phyloP scores from a whole-genome alignment of 30 jellyfish, hydroid and myxozoan species.

The Hydra vulgaris region DNA sequence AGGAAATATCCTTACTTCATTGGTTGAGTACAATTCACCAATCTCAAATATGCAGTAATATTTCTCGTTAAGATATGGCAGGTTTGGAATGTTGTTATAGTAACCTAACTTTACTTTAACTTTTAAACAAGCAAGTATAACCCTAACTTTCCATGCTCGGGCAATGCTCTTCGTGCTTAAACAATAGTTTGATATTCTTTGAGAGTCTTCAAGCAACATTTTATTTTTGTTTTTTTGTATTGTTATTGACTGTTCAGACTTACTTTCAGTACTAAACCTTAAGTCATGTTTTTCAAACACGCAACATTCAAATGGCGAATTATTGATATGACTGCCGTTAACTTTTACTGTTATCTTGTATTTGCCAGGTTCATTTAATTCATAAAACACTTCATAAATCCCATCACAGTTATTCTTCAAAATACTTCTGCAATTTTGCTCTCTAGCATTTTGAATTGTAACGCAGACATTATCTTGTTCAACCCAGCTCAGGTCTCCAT shows the following conservation, averaged over 20 bases:
- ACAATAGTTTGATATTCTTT: slow-evolving; percentile 10
- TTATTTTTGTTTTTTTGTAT: slow-evolving; percentile 16
- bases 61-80: slow-evolving; percentile 18
- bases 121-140: slow-evolving; percentile 15
- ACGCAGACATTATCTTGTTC: slow-evolving; percentile 30
- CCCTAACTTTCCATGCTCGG: slow-evolving; percentile 29
- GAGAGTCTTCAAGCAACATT: slow-evolving; percentile 15
- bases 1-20: neutral
- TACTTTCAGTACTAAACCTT: neutral
- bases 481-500: slow-evolving; percentile 30
- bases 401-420: slow-evolving; percentile 23
- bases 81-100: neutral
- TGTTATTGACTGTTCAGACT: neutral
- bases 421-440: neutral
- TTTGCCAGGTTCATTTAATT: slow-evolving; percentile 14
- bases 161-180: slow-evolving; percentile 8
- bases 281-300: slow-evolving; percentile 22
- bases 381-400: slow-evolving; percentile 13
- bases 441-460: neutral
- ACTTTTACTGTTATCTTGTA: slow-evolving; percentile 19
- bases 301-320: slow-evolving; percentile 16
- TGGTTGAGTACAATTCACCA: slow-evolving; percentile 8
- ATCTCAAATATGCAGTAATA: slow-evolving; percentile 12
- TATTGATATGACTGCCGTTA: slow-evolving; percentile 14
- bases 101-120: slow-evolving; percentile 25